Evolutionary conservation across 2,888 invertebrate species (phyloP).

Genomic region (Heteropelma amictum): DNA sequence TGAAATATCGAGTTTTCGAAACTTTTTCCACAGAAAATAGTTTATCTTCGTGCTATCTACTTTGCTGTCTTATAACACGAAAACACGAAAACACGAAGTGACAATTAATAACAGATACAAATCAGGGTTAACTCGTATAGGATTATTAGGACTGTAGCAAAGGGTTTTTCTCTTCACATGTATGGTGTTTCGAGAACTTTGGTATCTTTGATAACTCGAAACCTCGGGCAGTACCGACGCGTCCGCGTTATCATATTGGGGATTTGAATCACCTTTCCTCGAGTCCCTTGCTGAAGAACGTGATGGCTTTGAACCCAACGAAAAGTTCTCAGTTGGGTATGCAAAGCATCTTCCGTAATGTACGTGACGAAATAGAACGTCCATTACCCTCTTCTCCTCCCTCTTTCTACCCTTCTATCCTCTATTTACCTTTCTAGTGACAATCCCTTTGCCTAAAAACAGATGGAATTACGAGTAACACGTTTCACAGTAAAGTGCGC

Average conservation of each 20-base stretch:
- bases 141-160: too few relatives aligned
- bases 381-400: not conserved
- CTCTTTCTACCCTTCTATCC: not conserved
- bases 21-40: too few relatives aligned
- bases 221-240: not conserved
- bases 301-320: slow-evolving; percentile 25
- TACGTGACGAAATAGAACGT: slow-evolving; percentile 13
- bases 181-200: too few relatives aligned
- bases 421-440: not conserved
- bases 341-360: slow-evolving; percentile 12
- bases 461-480: not conserved
- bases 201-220: too few relatives aligned
- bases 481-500: too few relatives aligned
- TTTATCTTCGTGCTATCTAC: too few relatives aligned
- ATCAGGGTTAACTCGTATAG: too few relatives aligned
- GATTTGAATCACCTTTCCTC: slow-evolving; percentile 1
- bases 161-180: too few relatives aligned
- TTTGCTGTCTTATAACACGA: too few relatives aligned
- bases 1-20: too few relatives aligned
- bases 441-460: not conserved
- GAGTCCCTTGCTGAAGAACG: slow-evolving; percentile 6
- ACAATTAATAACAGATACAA: too few relatives aligned
- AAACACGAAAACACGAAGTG: too few relatives aligned
- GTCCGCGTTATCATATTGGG: not conserved
- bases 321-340: slow-evolving; percentile 35